Base-by-base conservation (phyloP, 1,140 invertebrate species). In the Ladona fulva region DNA sequence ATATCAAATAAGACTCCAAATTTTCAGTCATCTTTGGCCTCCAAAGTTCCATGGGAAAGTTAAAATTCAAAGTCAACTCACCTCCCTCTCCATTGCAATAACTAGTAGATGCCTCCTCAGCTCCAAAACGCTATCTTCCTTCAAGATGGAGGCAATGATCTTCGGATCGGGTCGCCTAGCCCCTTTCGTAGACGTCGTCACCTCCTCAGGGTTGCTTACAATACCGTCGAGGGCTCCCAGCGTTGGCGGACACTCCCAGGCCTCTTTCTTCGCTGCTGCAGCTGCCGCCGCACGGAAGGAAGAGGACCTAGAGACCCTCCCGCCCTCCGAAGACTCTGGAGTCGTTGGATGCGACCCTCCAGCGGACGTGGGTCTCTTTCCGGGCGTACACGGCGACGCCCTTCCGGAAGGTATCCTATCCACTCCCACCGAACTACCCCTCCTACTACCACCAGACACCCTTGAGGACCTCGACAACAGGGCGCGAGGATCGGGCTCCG, bases 31-130 rank as follows among this genome's bases (percentile, higher is more conserved):
- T n/a, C n/a, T n/a, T n/a, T n/a, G n/a, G n/a, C n/a, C n/a, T n/a
- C n/a, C n/a, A n/a, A n/a, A n/a, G n/a, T n/a, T n/a, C n/a, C n/a
- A n/a, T n/a, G n/a, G n/a, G n/a, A n/a, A n/a, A n/a, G n/a, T n/a
- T n/a, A n/a, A n/a, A n/a, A n/a, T n/a, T n/a, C n/a, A n/a, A n/a
- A n/a, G n/a, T n/a, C n/a, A 24, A 80, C 83, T 83, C 81, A 94
- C 93, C 90, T 95, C 91, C 88, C 95, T 94, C 83, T 94, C 91
- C 83, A 94, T 92, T 82, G 92, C 92, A 78, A 92, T 90, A 10
- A 90, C 92, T 78, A 96, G 90, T 24, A 96, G 87, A 86, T 95
- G 93, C 77, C 93, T 89, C 84, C 94, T 93, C 79, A 96, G 87
- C 84, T 95, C 92, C 37, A 95, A 83, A 5, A 92, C 91, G 85